Evolutionary conservation across 2,888 invertebrate species (phyloP).

Genomic region (Hypomecis atomaria): DNA sequence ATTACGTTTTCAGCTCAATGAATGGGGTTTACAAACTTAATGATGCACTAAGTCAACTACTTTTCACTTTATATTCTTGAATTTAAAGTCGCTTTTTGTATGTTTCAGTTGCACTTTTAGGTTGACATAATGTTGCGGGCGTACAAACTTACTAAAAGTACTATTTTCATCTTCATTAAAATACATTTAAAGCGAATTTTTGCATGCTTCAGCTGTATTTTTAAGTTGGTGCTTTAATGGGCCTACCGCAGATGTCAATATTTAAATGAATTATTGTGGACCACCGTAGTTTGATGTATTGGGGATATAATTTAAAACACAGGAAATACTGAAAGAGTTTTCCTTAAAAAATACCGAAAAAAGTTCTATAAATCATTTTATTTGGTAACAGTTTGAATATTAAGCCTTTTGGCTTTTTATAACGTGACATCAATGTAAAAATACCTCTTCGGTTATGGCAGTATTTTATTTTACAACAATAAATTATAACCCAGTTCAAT

Average conservation of each 20-base stretch:
- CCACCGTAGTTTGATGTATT: constrained; percentile 35
- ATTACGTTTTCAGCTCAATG: no score
- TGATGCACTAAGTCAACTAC: no score
- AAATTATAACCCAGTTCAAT: no score
- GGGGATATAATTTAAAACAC: constrained; percentile 23
- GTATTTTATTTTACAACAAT: no score
- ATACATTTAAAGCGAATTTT: constrained; percentile 15
- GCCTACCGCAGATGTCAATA: constrained; percentile 45
- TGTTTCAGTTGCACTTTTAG: constrained; percentile 6
- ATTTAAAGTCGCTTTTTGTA: constrained; percentile 25
- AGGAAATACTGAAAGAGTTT: constrained; percentile 19
- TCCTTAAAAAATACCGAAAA: background rate
- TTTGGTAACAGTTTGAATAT: no score
- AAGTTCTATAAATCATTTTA: no score
- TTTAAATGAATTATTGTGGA: constrained; percentile 47
- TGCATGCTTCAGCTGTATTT: constrained; percentile 2
- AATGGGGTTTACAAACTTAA: no score
- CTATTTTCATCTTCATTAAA: background rate
- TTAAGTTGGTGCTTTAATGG: constrained; percentile 37
- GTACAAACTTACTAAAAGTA: background rate
- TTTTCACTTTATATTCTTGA: constrained; percentile 1
- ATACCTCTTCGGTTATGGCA: no score
- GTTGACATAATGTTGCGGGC: background rate
- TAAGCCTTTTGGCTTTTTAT: no score
- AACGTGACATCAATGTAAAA: no score